Evolutionary conservation across 2,113 vertebrate species (phyloP).

Genomic region (Varanus komodoensis): DNA sequence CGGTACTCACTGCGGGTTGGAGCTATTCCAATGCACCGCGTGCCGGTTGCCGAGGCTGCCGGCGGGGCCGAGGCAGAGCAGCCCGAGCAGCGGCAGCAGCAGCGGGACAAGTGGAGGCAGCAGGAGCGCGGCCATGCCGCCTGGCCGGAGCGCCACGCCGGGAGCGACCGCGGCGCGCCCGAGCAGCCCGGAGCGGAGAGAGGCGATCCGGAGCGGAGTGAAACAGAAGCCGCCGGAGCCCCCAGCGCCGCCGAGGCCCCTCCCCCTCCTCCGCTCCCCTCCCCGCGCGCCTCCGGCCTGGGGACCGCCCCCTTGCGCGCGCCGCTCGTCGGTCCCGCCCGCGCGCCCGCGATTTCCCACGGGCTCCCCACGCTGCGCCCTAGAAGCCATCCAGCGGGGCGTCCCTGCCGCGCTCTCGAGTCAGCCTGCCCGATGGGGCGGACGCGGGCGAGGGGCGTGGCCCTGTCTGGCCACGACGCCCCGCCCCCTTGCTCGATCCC

Average conservation of each 20-base stretch:
- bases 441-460: background rate
- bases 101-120: slow-evolving; percentile 66
- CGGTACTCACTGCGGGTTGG: slow-evolving; percentile 92
- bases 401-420: background rate
- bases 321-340: slow-evolving; percentile 23
- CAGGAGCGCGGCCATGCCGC: slow-evolving; percentile 72
- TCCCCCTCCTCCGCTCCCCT: background rate
- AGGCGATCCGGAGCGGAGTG: no score
- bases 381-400: background rate
- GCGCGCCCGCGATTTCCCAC: slow-evolving; percentile 52
- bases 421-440: no score
- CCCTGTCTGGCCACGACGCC: background rate
- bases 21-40: slow-evolving; percentile 95
- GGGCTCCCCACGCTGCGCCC: slow-evolving; percentile 57
- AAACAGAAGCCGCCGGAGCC: background rate
- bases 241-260: slow-evolving; percentile 24
- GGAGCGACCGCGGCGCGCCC: background rate
- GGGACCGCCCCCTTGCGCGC: slow-evolving; percentile 49
- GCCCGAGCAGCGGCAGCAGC: slow-evolving; percentile 72
- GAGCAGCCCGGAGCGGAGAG: background rate
- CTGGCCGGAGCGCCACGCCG: slow-evolving; percentile 35
- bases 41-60: slow-evolving; percentile 85
- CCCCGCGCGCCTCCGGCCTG: slow-evolving; percentile 53
- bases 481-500: background rate
- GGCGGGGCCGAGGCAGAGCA: slow-evolving; percentile 69